A percentile compares a stretch with the other conserved stretches of the same genome.
Conservation (phyloP, 2,113 vertebrate genomes). For the Alligator mississippiensis region DNA sequence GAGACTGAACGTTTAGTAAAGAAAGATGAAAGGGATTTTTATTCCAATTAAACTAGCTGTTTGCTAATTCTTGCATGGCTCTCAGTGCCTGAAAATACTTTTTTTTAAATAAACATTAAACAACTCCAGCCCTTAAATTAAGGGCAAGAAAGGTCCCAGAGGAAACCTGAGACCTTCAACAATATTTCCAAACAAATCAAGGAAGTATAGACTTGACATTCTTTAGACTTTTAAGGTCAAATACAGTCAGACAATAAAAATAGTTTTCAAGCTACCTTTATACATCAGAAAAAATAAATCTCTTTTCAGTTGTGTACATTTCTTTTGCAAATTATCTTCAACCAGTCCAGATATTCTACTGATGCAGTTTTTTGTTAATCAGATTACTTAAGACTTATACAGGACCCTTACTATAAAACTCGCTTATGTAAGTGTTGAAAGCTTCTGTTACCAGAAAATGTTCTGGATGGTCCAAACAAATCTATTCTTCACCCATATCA, state of each 20-base stretch:
- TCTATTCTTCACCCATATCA: no score
- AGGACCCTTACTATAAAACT: background rate
- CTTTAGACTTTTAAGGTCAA: background rate
- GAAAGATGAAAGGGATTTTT: background rate
- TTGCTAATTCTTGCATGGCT: background rate
- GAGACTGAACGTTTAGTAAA: background rate
- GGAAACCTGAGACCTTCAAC: background rate
- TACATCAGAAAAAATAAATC: rapidly evolving
- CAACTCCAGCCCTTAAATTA: background rate
- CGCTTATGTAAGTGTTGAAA: background rate
- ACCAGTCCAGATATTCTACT: background rate
- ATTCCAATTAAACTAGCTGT: background rate
- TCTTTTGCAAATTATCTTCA: background rate
- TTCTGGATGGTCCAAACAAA: background rate
- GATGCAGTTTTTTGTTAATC: background rate
- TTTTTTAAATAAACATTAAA: background rate
- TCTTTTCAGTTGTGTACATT: background rate
- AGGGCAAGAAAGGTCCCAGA: background rate
- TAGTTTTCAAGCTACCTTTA: background rate
- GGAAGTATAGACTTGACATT: background rate
- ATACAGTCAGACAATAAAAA: background rate
- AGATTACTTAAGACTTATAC: rapidly evolving
- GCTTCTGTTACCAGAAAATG: background rate
- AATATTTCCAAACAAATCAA: background rate
- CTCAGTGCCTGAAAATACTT: background rate